phyloP scores from a whole-genome alignment of 2,888 invertebrate species.

The Eurytoma californica region DNA sequence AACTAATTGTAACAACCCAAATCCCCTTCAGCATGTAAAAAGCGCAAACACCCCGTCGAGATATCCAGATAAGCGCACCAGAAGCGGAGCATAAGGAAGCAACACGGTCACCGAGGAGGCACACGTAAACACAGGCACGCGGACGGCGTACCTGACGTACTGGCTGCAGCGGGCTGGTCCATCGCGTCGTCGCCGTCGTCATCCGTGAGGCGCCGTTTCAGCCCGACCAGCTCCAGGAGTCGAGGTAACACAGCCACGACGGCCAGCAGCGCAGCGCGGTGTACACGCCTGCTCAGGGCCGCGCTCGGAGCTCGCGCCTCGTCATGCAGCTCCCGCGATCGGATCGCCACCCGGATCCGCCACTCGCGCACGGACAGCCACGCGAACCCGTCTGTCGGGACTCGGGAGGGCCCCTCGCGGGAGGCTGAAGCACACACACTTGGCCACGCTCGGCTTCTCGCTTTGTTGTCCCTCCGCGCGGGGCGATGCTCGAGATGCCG shows the following conservation, averaged over 20 bases:
- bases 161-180: slow-evolving; percentile 49
- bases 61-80: neutral
- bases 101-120: neutral
- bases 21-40: neutral
- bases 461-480: neutral
- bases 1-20: neutral
- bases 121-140: neutral
- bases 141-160: slow-evolving; percentile 34
- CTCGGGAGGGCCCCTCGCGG: too few relatives aligned
- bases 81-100: neutral
- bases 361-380: neutral
- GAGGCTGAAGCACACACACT: neutral
- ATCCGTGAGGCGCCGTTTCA: slow-evolving; percentile 40
- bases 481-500: neutral
- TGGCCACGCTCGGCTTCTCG: neutral
- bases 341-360: neutral
- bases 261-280: neutral
- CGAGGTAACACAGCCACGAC: neutral
- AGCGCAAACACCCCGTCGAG: neutral
- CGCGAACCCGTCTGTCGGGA: neutral
- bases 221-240: slow-evolving; percentile 19
- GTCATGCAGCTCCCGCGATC: neutral
- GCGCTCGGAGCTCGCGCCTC: neutral
- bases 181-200: slow-evolving; percentile 42
- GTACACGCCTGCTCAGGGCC: neutral